Conservation (phyloP, 2,888 invertebrate genomes). For the Lordiphosa andalusiaca region DNA sequence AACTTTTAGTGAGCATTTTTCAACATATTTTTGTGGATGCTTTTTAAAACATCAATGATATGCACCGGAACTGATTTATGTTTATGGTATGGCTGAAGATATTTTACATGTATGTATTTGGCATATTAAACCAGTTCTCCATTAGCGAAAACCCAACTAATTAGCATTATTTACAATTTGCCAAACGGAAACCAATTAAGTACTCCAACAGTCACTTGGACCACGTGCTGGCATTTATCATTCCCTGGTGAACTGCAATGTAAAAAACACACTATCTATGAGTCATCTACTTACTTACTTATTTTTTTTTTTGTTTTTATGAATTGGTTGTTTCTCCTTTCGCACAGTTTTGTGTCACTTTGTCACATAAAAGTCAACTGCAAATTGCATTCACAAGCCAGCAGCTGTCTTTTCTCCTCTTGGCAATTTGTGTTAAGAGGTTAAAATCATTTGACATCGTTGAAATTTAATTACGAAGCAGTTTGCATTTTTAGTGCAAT, state of each 20-base stretch:
- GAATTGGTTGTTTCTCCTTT: conserved; percentile 22
- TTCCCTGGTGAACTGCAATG: conserved; percentile 12
- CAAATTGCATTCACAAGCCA: conserved; percentile 28
- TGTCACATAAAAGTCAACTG: conserved; percentile 49
- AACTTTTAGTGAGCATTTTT: conserved; percentile 40
- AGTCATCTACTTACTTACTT: conserved; percentile 11
- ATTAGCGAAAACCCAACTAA: no score
- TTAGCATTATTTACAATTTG: background rate
- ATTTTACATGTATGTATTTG: no score
- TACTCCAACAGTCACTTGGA: conserved; percentile 16
- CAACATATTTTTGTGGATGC: conserved; percentile 9
- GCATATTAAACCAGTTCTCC: no score
- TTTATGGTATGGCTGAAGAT: no score
- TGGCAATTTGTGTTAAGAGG: conserved; percentile 51
- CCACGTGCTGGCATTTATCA: conserved; percentile 47
- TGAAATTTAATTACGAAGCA: conserved; percentile 46
- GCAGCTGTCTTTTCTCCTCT: conserved; percentile 10
- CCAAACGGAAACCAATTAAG: conserved; percentile 13
- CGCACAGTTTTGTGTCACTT: conserved; percentile 25
- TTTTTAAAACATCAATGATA: no score
- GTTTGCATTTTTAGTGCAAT: conserved; percentile 6
- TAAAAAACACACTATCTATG: conserved; percentile 6
- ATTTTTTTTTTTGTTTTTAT: no score
- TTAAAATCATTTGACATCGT: conserved; percentile 62
- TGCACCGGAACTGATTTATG: no score